Evolutionary conservation across 2,888 invertebrate genomes (phyloP).

Genomic region (Drosophila tanythrix): DNA sequence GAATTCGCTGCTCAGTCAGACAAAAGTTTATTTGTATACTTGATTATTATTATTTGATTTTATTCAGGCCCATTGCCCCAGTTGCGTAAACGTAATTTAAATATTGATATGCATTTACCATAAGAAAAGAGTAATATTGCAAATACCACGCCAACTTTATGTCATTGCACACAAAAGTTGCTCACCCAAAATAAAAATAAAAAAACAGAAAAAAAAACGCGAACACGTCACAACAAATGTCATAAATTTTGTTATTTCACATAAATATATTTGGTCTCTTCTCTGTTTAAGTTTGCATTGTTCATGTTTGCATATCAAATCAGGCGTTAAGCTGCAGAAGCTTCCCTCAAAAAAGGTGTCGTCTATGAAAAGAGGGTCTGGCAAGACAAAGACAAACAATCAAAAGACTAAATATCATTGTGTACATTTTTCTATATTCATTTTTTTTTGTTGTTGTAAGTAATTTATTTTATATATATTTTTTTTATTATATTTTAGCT

Average conservation of each 20-base stretch:
- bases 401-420: not conserved
- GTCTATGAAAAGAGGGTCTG: not conserved
- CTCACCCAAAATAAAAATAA: conserved; percentile 10
- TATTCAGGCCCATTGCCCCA: not conserved
- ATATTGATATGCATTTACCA: not conserved
- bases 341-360: conserved; percentile 33
- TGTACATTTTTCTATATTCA: not conserved
- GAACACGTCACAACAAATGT: conserved; percentile 52
- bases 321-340: conserved; percentile 74
- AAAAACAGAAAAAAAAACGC: conserved; percentile 1
- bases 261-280: conserved; percentile 48
- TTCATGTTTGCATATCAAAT: conserved; percentile 77
- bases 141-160: conserved; percentile 37
- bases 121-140: conserved; percentile 31
- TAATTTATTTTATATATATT: not conserved
- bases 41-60: not conserved
- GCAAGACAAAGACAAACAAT: conserved; percentile 8
- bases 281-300: conserved; percentile 38
- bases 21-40: not conserved
- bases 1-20: not conserved
- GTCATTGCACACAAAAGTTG: conserved; percentile 41
- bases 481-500: conserved; percentile 9
- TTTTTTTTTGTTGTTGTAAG: not conserved
- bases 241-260: conserved; percentile 73
- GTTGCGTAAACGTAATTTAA: not conserved